Evolutionary conservation across 2,797 vertebrate species (phyloP), one percentile per base, ranked within the genome.

Genomic region (Sitta carolinensis): DNA sequence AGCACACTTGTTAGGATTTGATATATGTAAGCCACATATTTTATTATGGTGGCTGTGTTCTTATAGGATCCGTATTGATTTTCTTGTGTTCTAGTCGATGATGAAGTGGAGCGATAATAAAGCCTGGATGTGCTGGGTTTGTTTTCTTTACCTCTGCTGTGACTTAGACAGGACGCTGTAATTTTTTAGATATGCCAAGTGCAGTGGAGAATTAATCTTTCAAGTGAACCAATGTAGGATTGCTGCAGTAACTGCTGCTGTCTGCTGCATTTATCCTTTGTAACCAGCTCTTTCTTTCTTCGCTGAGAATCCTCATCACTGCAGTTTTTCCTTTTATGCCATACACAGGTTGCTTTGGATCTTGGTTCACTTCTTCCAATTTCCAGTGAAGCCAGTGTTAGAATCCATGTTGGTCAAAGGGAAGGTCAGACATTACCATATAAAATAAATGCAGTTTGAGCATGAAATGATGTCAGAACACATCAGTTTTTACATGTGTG

Each of bases 21-120:
- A 96, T 95, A 67, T 92, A 94, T 94, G 82, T 94, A 96, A 96
- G 93, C 73, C 82, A 95, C 67, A 14, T 92, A 78, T 86, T 97
- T 96, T 96, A 96, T 96, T 82, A 90, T 62, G 78, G 95, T 93
- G 67, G 85, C 94, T 96, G 52, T 94, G 89, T 86, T 95, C 3
- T 8, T 95, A 70, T 96, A 84, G 90, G 87, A 58, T 82, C 95
- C 83, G 62, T 93, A 97, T 95, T 97, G 96, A 95, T 96, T 97
- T 97, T 85, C 61, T 50, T 59, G 77, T 80, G 69, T 88, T 90
- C 58, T 36, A 82, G 85, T 94, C 50, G 1, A 93, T 96, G 93
- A 93, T 81, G 90, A 96, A 96, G 84, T 94, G 93, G 90, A 95
- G 93, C 16, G 43, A 87, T 90, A 95, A 93, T 77, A 93, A 89